Evolutionary conservation across 2,888 invertebrate species (phyloP), one percentile per base, ranked within the genome.

Genomic region (Stomorhina lunata): DNA sequence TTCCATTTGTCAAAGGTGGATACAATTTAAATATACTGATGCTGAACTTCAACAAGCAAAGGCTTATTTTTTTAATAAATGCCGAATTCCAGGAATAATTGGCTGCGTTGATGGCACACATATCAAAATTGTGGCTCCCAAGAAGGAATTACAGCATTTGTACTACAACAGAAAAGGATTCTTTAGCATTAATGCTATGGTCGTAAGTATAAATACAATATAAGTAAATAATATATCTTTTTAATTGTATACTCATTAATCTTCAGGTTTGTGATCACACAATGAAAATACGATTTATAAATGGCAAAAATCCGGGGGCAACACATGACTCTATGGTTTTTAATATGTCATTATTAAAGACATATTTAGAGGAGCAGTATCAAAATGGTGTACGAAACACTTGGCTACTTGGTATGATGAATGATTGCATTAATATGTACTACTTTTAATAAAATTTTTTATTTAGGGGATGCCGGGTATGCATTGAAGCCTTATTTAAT

Each of bases 391-490:
- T 25, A 43, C 25, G 40, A 27, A 63, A 43, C n/a, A 43, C 40
- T 63, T 43, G 40, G 43, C 15, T 40, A 2, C 40, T 63, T 63
- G 40, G 27, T 63, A 63, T 59, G 45, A 5, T 48, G 20, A 32
- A 10, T 34, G 7, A 32, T 17, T 32, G 27, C 22, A 25, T 27
- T 37, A 2, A 0, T 17, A 65, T 32, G 32, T 22, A 17, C n/a
- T 37, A 32, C 17, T 43, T 43, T 34, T 34, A 25, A n/a, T 34
- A 25, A 59, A 34, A 48, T 59, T 34, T 48, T 71, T n/a, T 5
- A 43, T 55, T 71, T 34, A 71, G 72, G 37, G 12, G 53, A 73
- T 66, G 45, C 50, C 6, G 50, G 66, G 7, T 59, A 55, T 55
- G 29, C 57, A 4, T 34, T 57, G 6, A 20, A 59, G 20, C 37